A percentile compares a stretch with the other conserved stretches of the same genome.
phyloP scores from a whole-genome alignment of 1,140 invertebrate genomes.

The Littorina saxatilis region DNA sequence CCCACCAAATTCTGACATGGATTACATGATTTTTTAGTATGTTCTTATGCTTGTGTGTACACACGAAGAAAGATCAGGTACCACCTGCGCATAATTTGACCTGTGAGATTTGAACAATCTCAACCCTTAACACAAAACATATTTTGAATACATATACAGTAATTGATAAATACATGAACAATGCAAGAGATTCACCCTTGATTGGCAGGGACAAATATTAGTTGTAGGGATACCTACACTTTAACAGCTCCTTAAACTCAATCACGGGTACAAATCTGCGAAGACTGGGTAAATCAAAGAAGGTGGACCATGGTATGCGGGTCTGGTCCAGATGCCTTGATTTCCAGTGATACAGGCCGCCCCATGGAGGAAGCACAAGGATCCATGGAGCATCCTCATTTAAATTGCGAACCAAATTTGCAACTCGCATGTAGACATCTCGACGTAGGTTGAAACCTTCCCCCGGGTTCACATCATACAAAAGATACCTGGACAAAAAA shows the following conservation, averaged over 20 bases:
- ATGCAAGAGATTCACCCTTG: no score
- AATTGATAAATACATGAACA: no score
- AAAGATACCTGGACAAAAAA: constrained; percentile 77
- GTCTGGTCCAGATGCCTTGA: constrained; percentile 78
- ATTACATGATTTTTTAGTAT: no score
- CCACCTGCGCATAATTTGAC: no score
- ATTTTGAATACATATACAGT: no score
- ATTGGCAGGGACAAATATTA: no score
- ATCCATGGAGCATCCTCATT: constrained; percentile 77
- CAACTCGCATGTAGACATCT: constrained; percentile 96
- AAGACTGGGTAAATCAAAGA: constrained; percentile 91
- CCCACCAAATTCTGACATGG: no score
- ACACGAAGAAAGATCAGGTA: no score
- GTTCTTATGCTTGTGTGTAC: no score
- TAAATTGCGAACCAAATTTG: constrained; percentile 85
- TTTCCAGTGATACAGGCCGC: constrained; percentile 92
- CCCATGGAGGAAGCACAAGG: constrained; percentile 91
- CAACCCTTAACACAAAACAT: no score
- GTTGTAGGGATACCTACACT: no score
- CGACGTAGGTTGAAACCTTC: constrained; percentile 98
- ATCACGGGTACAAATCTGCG: constrained; percentile 88
- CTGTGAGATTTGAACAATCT: no score
- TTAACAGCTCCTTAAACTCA: constrained; percentile 90
- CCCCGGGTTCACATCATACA: constrained; percentile 95
- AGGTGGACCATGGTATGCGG: constrained; percentile 85